Base-by-base conservation (phyloP, 1,140 invertebrate genomes). In the Globodera ellingtonae region DNA sequence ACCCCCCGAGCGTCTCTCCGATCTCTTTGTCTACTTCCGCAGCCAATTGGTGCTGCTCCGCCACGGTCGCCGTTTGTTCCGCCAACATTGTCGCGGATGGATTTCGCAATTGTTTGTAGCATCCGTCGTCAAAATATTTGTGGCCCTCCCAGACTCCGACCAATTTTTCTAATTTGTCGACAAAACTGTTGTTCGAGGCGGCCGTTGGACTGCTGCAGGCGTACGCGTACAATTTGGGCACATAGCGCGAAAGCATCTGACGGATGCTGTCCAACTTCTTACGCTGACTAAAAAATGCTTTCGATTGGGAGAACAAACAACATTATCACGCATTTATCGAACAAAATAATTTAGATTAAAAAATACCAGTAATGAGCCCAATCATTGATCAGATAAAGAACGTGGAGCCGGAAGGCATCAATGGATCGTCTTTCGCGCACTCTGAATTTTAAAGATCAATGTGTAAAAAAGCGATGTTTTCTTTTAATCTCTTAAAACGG, bases 301-400 rank as follows among this genome's bases (percentile, higher is more conserved):
- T 24, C 3, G 72, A 48, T 35, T 21, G 73, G 1, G n/a, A 4
- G 18, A 75, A 59, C 35, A 35, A 35, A 35, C 35, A 35, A 35
- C 35, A 35, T 24, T 24, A 24, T 35, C 35, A 35, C 35, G 35
- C 35, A 35, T 0, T 35, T 35, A 2, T 35, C 3, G 35, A 35
- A 2, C 35, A 2, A 35, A 2, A 35, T 35, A 35, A 35, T 35
- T 35, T 35, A 3, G 35, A 35, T 24, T n/a, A 46, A 13, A n/a
- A 24, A 44, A 81, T 47, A 88, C 86, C 86, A 87, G 79, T 84
- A 83, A 75, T 88, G 80, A 44, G 86, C 86, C 86, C 86, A 87
- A 72, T 87, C 86, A 73, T 87, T 88, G 66, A 87, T 83, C 18
- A 87, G 72, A 67, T 87, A 87, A 15, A 87, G 78, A 65, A 87